Conservation (phyloP, 2,797 vertebrate species). For the Mustela erminea region DNA sequence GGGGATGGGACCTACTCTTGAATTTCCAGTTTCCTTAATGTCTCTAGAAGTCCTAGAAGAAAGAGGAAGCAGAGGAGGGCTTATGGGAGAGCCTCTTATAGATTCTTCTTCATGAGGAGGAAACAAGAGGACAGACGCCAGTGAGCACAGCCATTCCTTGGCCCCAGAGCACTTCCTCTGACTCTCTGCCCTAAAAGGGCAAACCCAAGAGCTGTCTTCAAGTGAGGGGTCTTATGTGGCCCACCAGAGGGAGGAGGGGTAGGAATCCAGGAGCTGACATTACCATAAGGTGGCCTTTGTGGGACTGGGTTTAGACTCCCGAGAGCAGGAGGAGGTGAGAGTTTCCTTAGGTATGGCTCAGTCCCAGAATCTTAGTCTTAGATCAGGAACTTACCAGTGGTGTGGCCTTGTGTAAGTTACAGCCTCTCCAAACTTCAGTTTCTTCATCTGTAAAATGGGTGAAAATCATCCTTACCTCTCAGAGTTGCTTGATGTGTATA, state of each 20-base stretch:
- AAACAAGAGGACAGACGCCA: not conserved
- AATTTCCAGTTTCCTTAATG: constrained; percentile 28
- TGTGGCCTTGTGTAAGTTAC: not conserved
- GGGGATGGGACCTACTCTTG: constrained; percentile 16
- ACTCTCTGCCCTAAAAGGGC: not conserved
- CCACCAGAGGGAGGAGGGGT: not conserved
- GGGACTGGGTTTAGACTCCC: not conserved
- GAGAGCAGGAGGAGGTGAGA: not conserved
- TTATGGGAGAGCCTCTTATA: not conserved
- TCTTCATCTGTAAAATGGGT: constrained; percentile 46
- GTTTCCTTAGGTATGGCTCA: constrained; percentile 23
- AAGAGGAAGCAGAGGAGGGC: not conserved
- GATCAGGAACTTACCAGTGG: not conserved
- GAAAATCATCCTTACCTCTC: constrained; percentile 38
- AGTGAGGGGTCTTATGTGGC: not conserved
- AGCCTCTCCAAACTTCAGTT: constrained; percentile 1
- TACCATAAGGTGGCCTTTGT: not conserved
- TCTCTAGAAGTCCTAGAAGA: constrained; percentile 24
- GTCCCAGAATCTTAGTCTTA: constrained; percentile 37
- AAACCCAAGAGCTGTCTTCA: not conserved
- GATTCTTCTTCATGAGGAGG: not conserved
- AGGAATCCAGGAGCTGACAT: not conserved
- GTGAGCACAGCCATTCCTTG: not conserved
- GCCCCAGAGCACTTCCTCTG: not conserved
- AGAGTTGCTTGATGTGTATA: constrained; percentile 1